Conservation (phyloP, 2,113 vertebrate genomes). For the Ammodytes marinus region DNA sequence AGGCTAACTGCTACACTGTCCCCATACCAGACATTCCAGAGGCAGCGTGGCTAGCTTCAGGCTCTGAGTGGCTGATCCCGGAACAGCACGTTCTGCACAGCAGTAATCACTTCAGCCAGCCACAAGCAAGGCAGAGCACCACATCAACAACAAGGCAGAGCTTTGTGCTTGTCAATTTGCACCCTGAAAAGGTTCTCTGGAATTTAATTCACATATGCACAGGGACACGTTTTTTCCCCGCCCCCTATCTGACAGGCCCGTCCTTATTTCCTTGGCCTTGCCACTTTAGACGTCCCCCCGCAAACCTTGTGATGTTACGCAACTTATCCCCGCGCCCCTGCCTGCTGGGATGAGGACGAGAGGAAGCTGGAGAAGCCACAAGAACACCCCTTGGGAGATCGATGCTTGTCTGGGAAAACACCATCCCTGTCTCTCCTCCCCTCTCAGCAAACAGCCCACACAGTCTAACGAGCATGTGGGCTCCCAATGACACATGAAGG, state of each 20-base stretch:
- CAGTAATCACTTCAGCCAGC: conserved; percentile 74
- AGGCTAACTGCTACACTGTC: conserved; percentile 66
- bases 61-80: conserved; percentile 74
- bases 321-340: conserved; percentile 50
- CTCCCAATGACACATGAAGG: conserved; percentile 78
- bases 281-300: conserved; percentile 22
- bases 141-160: conserved; percentile 70
- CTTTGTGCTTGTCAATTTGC: conserved; percentile 65
- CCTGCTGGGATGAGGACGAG: conserved; percentile 57
- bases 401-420: conserved; percentile 70
- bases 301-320: conserved; percentile 55
- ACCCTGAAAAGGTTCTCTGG: conserved; percentile 53
- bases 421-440: conserved; percentile 62
- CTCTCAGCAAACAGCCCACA: conserved; percentile 64
- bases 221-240: conserved; percentile 8
- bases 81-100: conserved; percentile 74
- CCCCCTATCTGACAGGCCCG: conserved; percentile 15
- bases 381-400: conserved; percentile 72
- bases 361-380: conserved; percentile 71
- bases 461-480: conserved; percentile 76
- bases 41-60: conserved; percentile 76
- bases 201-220: conserved; percentile 69
- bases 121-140: conserved; percentile 68
- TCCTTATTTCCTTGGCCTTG: conserved; percentile 26
- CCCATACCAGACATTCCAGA: conserved; percentile 86